Evolutionary conservation across 2,113 vertebrate species (phyloP).

Genomic region (Dermatemys mawii): DNA sequence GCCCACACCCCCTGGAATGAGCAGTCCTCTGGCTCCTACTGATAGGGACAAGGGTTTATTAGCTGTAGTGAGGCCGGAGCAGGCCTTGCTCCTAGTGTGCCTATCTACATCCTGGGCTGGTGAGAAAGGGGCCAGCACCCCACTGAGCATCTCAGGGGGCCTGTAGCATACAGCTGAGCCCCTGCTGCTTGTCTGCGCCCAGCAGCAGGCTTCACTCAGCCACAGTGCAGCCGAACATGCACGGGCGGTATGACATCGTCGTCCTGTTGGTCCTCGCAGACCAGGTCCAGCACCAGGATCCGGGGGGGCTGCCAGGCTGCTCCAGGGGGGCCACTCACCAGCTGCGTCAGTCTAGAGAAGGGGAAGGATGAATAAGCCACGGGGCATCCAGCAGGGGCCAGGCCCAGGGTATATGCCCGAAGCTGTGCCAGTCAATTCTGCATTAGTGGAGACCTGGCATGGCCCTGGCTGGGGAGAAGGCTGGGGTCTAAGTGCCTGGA

Average conservation of each 20-base stretch:
- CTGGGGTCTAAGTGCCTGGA: too few relatives aligned
- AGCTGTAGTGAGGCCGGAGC: neutral
- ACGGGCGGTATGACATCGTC: constrained; percentile 63
- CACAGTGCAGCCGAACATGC: constrained; percentile 61
- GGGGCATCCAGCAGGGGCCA: neutral
- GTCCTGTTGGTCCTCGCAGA: constrained; percentile 79
- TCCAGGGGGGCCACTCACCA: constrained; percentile 66
- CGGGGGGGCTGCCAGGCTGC: constrained; percentile 27
- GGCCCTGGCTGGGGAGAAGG: too few relatives aligned
- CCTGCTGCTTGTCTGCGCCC: neutral
- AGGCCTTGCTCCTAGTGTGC: neutral
- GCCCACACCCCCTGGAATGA: neutral
- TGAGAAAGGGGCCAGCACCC: neutral
- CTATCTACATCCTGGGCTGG: neutral
- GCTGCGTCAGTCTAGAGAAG: constrained; percentile 76
- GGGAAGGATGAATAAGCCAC: neutral
- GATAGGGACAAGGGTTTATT: rapidly evolving
- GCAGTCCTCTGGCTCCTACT: constrained; percentile 12
- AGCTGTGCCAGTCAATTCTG: too few relatives aligned
- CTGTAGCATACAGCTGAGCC: neutral
- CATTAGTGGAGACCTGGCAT: too few relatives aligned
- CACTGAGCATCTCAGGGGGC: neutral
- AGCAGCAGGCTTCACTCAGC: neutral
- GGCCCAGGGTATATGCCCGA: neutral
- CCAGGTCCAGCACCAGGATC: constrained; percentile 80